phyloP scores from a whole-genome alignment of 2,113 vertebrate species.

The Nannobrachium achirus region DNA sequence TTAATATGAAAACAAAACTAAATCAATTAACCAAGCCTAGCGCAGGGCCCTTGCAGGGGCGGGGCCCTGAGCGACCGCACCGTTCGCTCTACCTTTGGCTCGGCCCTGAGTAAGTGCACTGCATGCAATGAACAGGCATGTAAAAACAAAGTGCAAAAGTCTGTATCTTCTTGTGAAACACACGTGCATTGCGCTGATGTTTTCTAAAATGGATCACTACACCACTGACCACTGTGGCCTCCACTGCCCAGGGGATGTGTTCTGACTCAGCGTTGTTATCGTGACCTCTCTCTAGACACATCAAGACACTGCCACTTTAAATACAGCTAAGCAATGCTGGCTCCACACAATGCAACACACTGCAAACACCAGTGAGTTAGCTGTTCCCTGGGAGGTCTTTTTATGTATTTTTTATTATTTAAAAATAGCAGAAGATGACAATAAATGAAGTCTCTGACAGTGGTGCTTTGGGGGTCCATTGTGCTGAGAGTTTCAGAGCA shows the following conservation, averaged over 20 bases:
- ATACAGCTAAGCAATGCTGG: constrained; percentile 22
- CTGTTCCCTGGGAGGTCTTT: constrained; percentile 16
- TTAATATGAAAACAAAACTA: no score
- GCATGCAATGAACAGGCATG: no score
- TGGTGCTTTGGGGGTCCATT: constrained; percentile 11
- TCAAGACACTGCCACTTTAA: constrained; percentile 24
- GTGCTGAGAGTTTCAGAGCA: constrained; percentile 10
- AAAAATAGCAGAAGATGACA: constrained; percentile 6
- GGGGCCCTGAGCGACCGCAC: no score
- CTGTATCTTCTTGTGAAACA: no score
- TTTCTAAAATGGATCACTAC: neutral
- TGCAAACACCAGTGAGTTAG: constrained; percentile 15
- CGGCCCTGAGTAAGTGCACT: neutral
- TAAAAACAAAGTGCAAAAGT: no score
- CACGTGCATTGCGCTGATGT: neutral
- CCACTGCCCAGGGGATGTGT: constrained; percentile 19
- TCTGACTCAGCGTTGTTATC: constrained; percentile 53
- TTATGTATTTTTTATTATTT: constrained; percentile 24
- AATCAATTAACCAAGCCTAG: no score
- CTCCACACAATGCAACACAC: neutral
- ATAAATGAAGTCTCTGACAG: constrained; percentile 20
- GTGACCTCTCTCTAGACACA: constrained; percentile 53
- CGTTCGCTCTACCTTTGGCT: no score
- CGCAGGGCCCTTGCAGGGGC: no score
- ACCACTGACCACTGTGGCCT: constrained; percentile 25